Evolutionary conservation across 2,797 vertebrate species (phyloP).

Genomic region (Halcyon badia): DNA sequence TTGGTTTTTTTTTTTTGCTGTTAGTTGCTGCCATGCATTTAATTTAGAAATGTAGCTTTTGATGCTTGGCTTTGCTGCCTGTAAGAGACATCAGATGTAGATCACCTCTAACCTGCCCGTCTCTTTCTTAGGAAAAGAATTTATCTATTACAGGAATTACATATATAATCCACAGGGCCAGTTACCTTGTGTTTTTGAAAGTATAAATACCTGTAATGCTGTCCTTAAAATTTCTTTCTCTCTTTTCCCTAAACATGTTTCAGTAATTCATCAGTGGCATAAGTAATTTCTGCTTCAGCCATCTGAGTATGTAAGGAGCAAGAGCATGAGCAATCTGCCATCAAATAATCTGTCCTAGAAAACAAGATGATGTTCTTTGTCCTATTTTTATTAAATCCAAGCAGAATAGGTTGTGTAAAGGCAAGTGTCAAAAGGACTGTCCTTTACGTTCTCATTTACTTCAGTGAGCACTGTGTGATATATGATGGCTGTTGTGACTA

Average conservation of each 20-base stretch:
- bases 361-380: rapidly evolving
- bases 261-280: background rate
- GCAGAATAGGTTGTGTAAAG: background rate
- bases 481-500: rapidly evolving
- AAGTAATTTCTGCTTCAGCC: background rate
- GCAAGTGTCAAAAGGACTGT: background rate
- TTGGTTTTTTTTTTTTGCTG: background rate
- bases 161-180: background rate
- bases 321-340: background rate
- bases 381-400: background rate
- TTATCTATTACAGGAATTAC: background rate
- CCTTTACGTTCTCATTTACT: background rate
- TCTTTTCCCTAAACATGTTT: background rate
- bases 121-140: background rate
- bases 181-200: background rate
- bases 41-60: background rate
- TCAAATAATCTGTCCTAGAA: background rate
- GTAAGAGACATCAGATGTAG: background rate
- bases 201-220: background rate
- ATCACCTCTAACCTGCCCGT: background rate
- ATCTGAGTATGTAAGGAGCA: background rate
- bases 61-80: background rate
- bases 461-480: background rate
- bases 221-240: background rate
- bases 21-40: background rate